Evolutionary conservation across 2,888 invertebrate genomes (phyloP).

Genomic region (Agrochola lota): DNA sequence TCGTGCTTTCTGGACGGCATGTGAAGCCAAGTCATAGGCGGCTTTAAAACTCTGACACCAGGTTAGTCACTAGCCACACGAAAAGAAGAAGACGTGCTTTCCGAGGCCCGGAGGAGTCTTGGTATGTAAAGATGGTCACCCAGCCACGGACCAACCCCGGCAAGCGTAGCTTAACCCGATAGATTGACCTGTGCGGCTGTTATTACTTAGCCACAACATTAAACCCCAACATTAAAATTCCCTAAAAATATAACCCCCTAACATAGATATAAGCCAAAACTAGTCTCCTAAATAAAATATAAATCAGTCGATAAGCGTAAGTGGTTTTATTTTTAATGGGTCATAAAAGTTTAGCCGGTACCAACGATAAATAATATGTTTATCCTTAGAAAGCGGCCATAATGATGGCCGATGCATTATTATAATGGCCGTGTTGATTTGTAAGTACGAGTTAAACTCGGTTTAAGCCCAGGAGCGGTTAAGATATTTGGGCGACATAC

Average conservation of each 20-base stretch:
- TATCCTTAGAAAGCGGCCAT: constrained; percentile 79
- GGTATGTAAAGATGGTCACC: too few relatives aligned
- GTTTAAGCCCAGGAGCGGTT: constrained; percentile 79
- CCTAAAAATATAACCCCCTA: constrained; percentile 21
- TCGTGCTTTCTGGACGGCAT: too few relatives aligned
- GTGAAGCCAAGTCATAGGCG: too few relatives aligned
- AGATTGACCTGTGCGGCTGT: too few relatives aligned
- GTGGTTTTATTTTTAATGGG: constrained; percentile 69
- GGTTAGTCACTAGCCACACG: too few relatives aligned
- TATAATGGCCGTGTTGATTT: constrained; percentile 82
- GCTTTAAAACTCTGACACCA: too few relatives aligned
- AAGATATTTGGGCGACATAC: constrained; percentile 67
- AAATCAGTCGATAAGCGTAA: constrained; percentile 66
- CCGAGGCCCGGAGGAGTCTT: too few relatives aligned
- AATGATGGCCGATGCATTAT: constrained; percentile 80
- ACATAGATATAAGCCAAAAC: constrained; percentile 41
- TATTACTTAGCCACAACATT: too few relatives aligned
- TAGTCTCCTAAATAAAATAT: constrained; percentile 59
- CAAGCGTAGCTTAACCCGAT: too few relatives aligned
- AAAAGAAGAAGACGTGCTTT: too few relatives aligned
- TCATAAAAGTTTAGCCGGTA: constrained; percentile 65
- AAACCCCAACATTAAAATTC: neutral
- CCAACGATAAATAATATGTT: constrained; percentile 83
- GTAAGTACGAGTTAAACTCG: constrained; percentile 73
- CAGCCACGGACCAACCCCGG: too few relatives aligned